A percentile compares a stretch with the other conserved stretches of the same genome.
phyloP scores from a whole-genome alignment of 2,797 vertebrate species.

The Hafferia zeledoni region DNA sequence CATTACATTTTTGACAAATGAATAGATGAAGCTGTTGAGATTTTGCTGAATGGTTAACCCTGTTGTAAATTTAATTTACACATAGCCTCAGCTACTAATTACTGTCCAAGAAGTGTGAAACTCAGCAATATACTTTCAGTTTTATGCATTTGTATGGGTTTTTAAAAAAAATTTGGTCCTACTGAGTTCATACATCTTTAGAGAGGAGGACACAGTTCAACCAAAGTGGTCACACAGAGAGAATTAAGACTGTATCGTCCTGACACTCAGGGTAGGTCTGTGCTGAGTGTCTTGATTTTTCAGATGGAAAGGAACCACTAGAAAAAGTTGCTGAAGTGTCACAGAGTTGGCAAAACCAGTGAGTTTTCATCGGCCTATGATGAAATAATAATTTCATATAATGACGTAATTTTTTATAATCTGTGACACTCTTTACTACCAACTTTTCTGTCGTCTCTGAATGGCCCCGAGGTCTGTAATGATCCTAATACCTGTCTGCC shows the following conservation, averaged over 20 bases:
- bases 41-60: constrained; percentile 39
- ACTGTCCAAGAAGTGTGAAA: constrained; percentile 17
- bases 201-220: neutral
- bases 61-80: constrained; percentile 51
- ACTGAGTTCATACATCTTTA: neutral
- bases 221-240: neutral
- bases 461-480: neutral
- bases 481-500: neutral
- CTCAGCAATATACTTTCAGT: neutral
- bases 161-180: neutral
- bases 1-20: neutral
- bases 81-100: constrained; percentile 23
- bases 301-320: neutral
- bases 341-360: neutral
- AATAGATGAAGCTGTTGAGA: constrained; percentile 17
- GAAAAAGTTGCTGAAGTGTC: neutral
- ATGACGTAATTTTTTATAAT: neutral
- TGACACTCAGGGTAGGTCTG: neutral
- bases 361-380: neutral
- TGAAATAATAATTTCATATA: too few relatives aligned
- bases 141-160: neutral
- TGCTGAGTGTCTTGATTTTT: neutral
- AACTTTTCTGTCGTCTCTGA: neutral
- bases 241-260: neutral
- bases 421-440: neutral